Percentiles rank a stretch among this genome's conserved stretches.
phyloP scores from a whole-genome alignment of 2,113 vertebrate species.

The Cottus gobio region DNA sequence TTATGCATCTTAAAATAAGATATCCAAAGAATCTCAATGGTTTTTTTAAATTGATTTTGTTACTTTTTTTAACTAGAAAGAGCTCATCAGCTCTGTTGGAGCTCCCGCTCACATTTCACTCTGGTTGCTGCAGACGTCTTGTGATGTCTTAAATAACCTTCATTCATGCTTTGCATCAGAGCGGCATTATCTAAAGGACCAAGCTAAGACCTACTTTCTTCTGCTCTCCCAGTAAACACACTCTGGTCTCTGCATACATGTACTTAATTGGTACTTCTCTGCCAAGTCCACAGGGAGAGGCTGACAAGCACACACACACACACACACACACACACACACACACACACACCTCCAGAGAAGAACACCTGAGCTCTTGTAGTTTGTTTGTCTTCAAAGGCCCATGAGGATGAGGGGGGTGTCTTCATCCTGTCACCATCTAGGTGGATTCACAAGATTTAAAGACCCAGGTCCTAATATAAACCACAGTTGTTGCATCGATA shows the following conservation, averaged over 20 bases:
- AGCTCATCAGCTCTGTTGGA: not conserved
- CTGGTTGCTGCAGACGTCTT: not conserved
- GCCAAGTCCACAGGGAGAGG: slow-evolving; percentile 50
- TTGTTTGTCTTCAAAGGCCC: slow-evolving; percentile 74
- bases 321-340: slow-evolving; percentile 62
- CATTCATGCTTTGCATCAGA: not conserved
- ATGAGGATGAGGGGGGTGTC: slow-evolving; percentile 4
- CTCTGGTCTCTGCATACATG: not conserved
- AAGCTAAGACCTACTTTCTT: not conserved
- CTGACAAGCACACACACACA: slow-evolving; percentile 71
- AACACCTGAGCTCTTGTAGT: slow-evolving; percentile 64
- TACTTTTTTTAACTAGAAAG: not conserved
- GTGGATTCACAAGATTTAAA: slow-evolving; percentile 32
- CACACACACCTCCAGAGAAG: slow-evolving; percentile 52
- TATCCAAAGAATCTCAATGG: not conserved
- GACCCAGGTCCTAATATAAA: slow-evolving; percentile 30
- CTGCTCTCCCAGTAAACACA: slow-evolving; percentile 1
- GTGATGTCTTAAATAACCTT: not conserved
- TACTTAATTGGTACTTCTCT: slow-evolving; percentile 65
- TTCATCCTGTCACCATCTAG: slow-evolving; percentile 22
- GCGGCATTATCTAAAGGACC: not conserved
- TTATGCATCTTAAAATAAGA: not conserved
- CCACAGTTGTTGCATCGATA: slow-evolving; percentile 14
- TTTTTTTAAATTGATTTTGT: not conserved
- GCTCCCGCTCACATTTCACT: not conserved